These are phyloP conservation scores for Schizothorax lantsangensis DNA, from an alignment of 2,797 vertebrate species.

Conservation along the genomic window DNA sequence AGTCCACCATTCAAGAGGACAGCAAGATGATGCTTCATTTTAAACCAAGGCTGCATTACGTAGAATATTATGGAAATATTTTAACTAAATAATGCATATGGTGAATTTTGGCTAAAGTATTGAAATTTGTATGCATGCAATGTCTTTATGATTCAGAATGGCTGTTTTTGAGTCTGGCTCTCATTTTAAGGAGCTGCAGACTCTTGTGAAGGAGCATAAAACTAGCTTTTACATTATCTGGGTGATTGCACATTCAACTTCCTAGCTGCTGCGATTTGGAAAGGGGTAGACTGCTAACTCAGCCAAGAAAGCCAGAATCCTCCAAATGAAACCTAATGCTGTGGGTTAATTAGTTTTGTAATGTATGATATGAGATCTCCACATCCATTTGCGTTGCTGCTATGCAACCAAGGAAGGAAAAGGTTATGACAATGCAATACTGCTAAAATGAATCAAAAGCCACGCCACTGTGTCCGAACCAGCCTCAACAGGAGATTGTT, in stretches of 20 bases:
- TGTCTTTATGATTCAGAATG: neutral
- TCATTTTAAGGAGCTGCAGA: neutral
- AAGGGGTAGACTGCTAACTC: neutral
- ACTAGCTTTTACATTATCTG: conserved; percentile 24
- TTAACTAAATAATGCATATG: neutral
- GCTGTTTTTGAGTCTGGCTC: neutral
- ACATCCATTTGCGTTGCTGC: neutral
- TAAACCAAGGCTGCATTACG: neutral
- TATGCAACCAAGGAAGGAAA: neutral
- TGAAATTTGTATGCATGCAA: neutral
- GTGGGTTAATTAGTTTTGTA: neutral
- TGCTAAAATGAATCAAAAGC: neutral
- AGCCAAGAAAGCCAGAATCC: neutral
- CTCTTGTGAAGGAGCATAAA: neutral
- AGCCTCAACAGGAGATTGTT: neutral
- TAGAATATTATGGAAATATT: neutral
- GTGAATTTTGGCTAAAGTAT: neutral
- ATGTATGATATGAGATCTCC: neutral
- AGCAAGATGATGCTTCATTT: conserved; percentile 1
- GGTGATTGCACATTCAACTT: conserved; percentile 30
- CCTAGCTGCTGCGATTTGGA: conserved; percentile 3
- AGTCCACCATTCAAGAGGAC: conserved; percentile 3
- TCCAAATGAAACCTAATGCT: conserved; percentile 23
- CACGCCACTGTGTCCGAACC: neutral
- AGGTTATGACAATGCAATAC: neutral